Base-by-base conservation (phyloP, 1,140 invertebrate species). In the Grapholita molesta region DNA sequence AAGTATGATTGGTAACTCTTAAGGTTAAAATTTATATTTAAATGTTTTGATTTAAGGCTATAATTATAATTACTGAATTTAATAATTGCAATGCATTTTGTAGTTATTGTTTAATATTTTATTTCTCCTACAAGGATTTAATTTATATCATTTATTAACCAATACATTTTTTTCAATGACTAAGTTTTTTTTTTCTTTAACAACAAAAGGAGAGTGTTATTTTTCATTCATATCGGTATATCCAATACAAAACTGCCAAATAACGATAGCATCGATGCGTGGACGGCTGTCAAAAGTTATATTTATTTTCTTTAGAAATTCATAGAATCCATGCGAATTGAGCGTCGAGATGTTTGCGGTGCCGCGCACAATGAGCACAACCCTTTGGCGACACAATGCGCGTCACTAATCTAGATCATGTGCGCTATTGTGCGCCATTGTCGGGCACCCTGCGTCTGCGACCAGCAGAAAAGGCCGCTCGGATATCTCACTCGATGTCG, bases 301-400 rank as follows among this genome's bases (percentile, higher is more conserved):
- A 91, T 91, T 91, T 91, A 91, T 91, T 87, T 91, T 89, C 86
- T 91, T 91, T 91, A 88, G 72, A 89, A 91, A 90, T 91, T 87
- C 84, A 90, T 88, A 90, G 87, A 90, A 91, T 83, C 80, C 72
- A 71, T 89, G 86, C 86, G 83, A 89, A 88, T 88, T 82, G 71
- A 78, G 77, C 75, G 83, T 88, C 82, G 84, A 87, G 83, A 86
- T 88, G 86, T 88, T 91, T 88, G 86, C 82, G 84, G 83, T 78
- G 81, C 78, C 74, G 79, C 71, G 73, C 70, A 84, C 84, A 90
- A 86, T 81, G 76, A 65, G 76, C 69, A 73, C 82, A 91, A 91
- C 89, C 89, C 89, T 91, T 91, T 91, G 85, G 89, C 79, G 85
- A 88, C 85, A 91, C 89, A 91, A 91, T 88, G 75, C 79, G 86